Evolutionary conservation across 1,140 invertebrate genomes (phyloP).

Genomic region (Sitophilus oryzae): DNA sequence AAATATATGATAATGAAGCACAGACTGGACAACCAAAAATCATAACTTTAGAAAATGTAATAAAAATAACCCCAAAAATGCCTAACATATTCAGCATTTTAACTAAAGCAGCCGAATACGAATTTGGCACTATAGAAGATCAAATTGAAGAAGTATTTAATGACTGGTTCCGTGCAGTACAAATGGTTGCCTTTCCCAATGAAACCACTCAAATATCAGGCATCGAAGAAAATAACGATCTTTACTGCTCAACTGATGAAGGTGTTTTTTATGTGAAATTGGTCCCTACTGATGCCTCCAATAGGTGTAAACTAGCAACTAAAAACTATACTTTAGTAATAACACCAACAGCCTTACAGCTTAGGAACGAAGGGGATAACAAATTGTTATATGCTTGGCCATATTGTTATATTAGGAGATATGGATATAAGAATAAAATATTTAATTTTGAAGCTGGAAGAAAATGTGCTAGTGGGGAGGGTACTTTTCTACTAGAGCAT

Average conservation of each 20-base stretch:
- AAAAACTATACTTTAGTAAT: slow-evolving; percentile 67
- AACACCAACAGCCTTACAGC: slow-evolving; percentile 64
- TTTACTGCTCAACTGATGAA: slow-evolving; percentile 76
- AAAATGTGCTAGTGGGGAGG: slow-evolving; percentile 81
- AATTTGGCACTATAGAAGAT: slow-evolving; percentile 55
- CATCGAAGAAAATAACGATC: slow-evolving; percentile 80
- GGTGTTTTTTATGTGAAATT: slow-evolving; percentile 71
- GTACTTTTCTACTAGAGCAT: slow-evolving; percentile 72
- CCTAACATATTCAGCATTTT: slow-evolving; percentile 59
- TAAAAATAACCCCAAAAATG: slow-evolving; percentile 69
- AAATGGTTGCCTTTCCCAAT: slow-evolving; percentile 75
- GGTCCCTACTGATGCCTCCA: slow-evolving; percentile 70
- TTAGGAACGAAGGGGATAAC: slow-evolving; percentile 59
- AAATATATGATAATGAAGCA: slow-evolving; percentile 76
- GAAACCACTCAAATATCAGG: slow-evolving; percentile 53
- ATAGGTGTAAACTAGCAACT: slow-evolving; percentile 63
- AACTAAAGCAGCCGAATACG: slow-evolving; percentile 64
- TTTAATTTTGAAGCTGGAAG: slow-evolving; percentile 88
- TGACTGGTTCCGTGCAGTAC: slow-evolving; percentile 71
- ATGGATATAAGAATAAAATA: slow-evolving; percentile 73
- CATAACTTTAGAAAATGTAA: slow-evolving; percentile 76
- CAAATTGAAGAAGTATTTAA: slow-evolving; percentile 59
- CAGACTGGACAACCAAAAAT: slow-evolving; percentile 63
- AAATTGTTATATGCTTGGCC: slow-evolving; percentile 75
- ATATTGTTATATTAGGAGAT: slow-evolving; percentile 75